Conservation (phyloP, 2,113 vertebrate species). For the Tragulus kanchil region DNA sequence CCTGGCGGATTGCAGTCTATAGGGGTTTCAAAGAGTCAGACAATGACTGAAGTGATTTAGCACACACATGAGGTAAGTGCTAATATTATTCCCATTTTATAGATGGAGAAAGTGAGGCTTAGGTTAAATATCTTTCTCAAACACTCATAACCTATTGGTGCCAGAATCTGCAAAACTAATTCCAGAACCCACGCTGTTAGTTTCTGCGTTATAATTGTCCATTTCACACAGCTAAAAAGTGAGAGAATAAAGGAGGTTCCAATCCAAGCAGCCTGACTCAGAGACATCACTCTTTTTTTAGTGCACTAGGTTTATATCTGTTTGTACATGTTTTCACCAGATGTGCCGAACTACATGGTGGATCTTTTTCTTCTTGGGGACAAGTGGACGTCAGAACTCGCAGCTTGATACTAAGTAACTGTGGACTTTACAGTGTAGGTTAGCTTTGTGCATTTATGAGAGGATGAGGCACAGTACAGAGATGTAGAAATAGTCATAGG, state of each 20-base stretch:
- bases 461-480: not conserved
- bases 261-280: not conserved
- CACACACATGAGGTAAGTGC: not conserved
- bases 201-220: not conserved
- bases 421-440: not conserved
- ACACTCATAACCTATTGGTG: not conserved
- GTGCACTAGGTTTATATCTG: not conserved
- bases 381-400: not conserved
- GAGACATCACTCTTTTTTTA: not conserved
- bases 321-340: not conserved
- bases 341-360: not conserved
- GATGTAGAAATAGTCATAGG: not conserved
- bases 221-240: not conserved
- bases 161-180: not conserved
- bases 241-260: not conserved
- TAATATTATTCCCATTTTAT: not conserved
- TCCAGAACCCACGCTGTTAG: not conserved
- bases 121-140: constrained; percentile 7
- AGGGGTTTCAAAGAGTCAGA: too few relatives aligned
- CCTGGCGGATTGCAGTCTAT: too few relatives aligned
- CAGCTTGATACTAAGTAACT: not conserved
- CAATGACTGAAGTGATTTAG: too few relatives aligned
- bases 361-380: not conserved
- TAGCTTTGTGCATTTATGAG: not conserved
- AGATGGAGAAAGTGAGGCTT: not conserved